Evolutionary conservation across 2,113 vertebrate species (phyloP), one percentile per base, ranked within the genome.

Genomic region (Toxotes jaculatrix): DNA sequence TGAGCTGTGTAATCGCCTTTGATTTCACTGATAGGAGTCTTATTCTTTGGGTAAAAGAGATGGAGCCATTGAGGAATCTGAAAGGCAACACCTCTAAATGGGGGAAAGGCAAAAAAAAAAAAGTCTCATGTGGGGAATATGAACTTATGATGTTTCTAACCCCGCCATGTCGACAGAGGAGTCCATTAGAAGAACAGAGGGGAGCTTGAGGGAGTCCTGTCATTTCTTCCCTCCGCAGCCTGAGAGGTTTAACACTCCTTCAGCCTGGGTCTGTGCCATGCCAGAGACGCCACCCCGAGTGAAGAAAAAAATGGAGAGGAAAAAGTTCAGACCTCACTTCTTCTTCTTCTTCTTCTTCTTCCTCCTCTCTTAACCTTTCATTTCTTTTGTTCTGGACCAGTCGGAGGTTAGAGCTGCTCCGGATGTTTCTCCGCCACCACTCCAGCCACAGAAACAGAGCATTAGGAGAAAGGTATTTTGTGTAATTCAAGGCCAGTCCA

Each of bases 161-260:
- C 85, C 80, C 67, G 91, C 96, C 94, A 80, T 95, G 96, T 88
- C 89, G 87, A 94, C 93, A 86, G 95, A 96, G 93, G 93, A 93
- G 94, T 96, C 96, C 96, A 96, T 96, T 95, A 95, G 93, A 93
- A 87, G 94, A 95, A 96, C 96, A 96, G 95, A 96, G 96, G 94
- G 95, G 91, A 86, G 91, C 94, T 95, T 97, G 94, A 96, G 95
- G 96, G 96, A 95, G 85, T 91, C 95, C 94, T 57, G 95, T 95
- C 95, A 92, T 36, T 17, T 92, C 93, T 92, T 92, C 87, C 91
- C 94, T 94, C 94, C 93, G 88, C 94, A 94, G 87, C 90, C 95
- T 94, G 94, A 96, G 95, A 96, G 92, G 91, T 96, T 96, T 95
- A 96, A 95, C 90, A 94, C 93, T 94, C 93, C 89, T 88, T 74